A percentile compares a stretch with the other conserved stretches of the same genome.
Conservation (phyloP, 2,888 invertebrate species). For the Abrostola tripartita region DNA sequence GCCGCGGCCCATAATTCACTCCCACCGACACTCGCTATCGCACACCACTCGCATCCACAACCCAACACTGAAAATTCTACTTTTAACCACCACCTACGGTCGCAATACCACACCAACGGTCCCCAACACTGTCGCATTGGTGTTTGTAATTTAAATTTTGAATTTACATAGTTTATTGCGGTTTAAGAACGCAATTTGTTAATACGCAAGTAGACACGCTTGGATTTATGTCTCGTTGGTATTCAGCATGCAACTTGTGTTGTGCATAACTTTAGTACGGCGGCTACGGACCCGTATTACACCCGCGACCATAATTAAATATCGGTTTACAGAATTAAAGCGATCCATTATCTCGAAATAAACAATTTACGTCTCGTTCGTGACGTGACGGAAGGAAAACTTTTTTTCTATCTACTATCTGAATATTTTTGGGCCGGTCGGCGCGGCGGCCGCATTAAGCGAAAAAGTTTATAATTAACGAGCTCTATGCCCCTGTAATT, state of each 20-base stretch:
- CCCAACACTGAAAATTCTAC: conserved; percentile 69
- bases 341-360: conserved; percentile 55
- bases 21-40: conserved; percentile 70
- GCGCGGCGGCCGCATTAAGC: conserved; percentile 46
- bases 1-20: conserved; percentile 74
- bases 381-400: conserved; percentile 45
- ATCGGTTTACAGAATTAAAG: conserved; percentile 46
- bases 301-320: conserved; percentile 49
- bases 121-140: conserved; percentile 62
- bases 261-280: conserved; percentile 48
- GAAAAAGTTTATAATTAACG: conserved; percentile 66
- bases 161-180: conserved; percentile 83
- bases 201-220: conserved; percentile 69
- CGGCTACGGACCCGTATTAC: conserved; percentile 39
- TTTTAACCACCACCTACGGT: conserved; percentile 69
- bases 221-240: conserved; percentile 68
- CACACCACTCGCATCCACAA: conserved; percentile 60
- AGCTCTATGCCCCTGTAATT: conserved; percentile 56
- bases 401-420: conserved; percentile 51
- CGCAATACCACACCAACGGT: conserved; percentile 53
- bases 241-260: conserved; percentile 57
- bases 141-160: conserved; percentile 82
- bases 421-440: conserved; percentile 50
- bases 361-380: conserved; percentile 45
- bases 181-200: conserved; percentile 82